Percentiles rank a stretch among this genome's conserved stretches.
phyloP scores from a whole-genome alignment of 2,888 invertebrate species.

The Xylota sylvarum region DNA sequence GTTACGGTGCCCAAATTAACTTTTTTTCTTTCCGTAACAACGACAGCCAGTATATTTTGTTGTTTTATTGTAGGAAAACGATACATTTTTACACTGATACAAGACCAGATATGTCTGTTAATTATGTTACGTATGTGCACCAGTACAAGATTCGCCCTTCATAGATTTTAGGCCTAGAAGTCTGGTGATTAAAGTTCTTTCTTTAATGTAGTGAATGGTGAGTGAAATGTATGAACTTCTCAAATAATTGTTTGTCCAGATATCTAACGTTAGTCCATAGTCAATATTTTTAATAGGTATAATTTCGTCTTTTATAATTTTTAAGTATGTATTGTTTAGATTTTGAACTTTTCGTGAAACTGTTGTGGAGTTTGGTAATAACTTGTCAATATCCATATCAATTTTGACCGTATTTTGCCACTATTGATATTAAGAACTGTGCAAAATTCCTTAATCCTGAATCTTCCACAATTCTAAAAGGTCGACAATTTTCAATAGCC shows the following conservation, averaged over 20 bases:
- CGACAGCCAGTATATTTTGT: no score
- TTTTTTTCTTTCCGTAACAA: no score
- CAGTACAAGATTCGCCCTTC: neutral
- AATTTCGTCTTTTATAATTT: slow-evolving; percentile 64
- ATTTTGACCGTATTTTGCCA: slow-evolving; percentile 61
- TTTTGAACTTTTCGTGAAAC: slow-evolving; percentile 50
- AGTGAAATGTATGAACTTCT: slow-evolving; percentile 59
- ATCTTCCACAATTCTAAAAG: slow-evolving; percentile 66
- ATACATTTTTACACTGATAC: no score
- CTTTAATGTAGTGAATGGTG: slow-evolving; percentile 61
- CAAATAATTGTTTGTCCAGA: slow-evolving; percentile 65
- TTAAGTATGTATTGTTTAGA: slow-evolving; percentile 50
- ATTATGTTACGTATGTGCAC: neutral
- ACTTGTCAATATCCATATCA: slow-evolving; percentile 68
- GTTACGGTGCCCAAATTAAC: no score
- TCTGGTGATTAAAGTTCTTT: slow-evolving; percentile 9
- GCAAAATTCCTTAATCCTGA: slow-evolving; percentile 53
- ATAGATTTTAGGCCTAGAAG: neutral
- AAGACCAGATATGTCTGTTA: neutral
- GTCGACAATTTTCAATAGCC: slow-evolving; percentile 57
- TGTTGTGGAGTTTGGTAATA: slow-evolving; percentile 67
- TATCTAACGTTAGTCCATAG: slow-evolving; percentile 66
- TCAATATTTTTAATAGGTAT: slow-evolving; percentile 51
- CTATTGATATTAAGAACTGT: slow-evolving; percentile 59
- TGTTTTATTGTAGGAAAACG: no score